Base-by-base conservation (phyloP, 2,113 vertebrate genomes). In the Peromyscus californicus region DNA sequence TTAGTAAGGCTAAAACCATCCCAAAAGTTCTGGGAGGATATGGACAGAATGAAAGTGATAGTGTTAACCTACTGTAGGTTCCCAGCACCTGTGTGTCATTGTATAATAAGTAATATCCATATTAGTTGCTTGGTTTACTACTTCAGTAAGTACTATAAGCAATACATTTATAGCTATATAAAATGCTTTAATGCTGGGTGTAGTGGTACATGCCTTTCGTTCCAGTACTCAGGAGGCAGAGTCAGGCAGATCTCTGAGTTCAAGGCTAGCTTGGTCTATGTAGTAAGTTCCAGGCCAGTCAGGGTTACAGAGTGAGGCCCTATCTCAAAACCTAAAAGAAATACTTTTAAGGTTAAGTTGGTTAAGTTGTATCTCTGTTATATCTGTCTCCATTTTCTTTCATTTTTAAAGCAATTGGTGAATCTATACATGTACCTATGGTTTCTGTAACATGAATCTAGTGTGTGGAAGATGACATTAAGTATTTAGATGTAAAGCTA, bases 41-140 rank as follows among this genome's bases (percentile, higher is more conserved):
- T 93, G 24, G 96, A 94, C 22, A 65, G 69, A 95, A 90, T 95
- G 63, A 93, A 94, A 93, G 22, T 69, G 90, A 95, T 78, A 75
- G 42, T 90, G 79, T 88, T 13, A 67, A 80, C n/a, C 24, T 70
- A 94, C 45, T 67, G 33, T 65, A 70, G 36, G 16, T 33, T 86
- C 15, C 36, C 33, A 75, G 33, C 31, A 93, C 90, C 70, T n/a
- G 79, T 80, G n/a, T 67, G 85, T 80, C 51, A 54, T 88, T 90
- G 36, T 88, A 42, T 80, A 83, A n/a, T 79, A 31, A 11, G 24
- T 83, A 93, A 82, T 16, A 75, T 15, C 5, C 59, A 93, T 16
- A 95, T 85, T 90, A 86, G 59, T 94, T 88, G 7, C 26, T 95
- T 95, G 54, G 33, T 80, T 90, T 54, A 96, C 65, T 24, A 36